phyloP scores from a whole-genome alignment of 2,113 vertebrate genomes.

The Neoarius graeffei region DNA sequence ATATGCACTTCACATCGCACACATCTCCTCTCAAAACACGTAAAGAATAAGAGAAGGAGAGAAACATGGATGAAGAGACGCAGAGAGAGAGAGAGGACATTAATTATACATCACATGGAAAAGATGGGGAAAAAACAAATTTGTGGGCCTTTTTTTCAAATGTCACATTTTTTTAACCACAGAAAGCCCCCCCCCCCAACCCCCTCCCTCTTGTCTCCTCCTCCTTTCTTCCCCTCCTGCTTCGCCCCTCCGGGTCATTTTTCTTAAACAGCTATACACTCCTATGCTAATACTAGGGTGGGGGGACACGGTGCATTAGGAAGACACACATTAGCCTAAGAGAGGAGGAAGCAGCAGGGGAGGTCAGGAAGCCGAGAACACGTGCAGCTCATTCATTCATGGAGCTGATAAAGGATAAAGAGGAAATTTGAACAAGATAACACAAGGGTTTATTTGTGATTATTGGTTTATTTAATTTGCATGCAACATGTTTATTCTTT shows the following conservation, averaged over 20 bases:
- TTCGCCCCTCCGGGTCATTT: background rate
- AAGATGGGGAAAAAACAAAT: constrained; percentile 14
- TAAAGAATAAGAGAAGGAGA: background rate
- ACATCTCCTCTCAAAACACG: background rate
- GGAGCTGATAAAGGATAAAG: constrained; percentile 12
- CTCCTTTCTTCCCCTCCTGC: background rate
- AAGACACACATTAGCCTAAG: constrained; percentile 45
- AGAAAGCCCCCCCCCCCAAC: constrained; percentile 2
- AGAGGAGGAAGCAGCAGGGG: constrained; percentile 40
- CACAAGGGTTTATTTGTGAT: background rate
- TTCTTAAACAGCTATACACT: constrained; percentile 29
- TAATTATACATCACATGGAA: constrained; percentile 18
- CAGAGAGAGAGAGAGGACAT: background rate
- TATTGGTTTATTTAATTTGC: background rate
- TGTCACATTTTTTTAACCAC: background rate
- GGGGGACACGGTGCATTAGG: constrained; percentile 40
- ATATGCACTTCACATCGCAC: background rate
- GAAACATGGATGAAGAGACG: background rate
- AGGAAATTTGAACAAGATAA: background rate
- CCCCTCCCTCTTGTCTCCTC: background rate
- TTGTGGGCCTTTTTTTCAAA: background rate
- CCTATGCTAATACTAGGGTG: constrained; percentile 35
- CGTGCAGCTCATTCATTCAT: constrained; percentile 7
- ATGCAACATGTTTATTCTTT: background rate
- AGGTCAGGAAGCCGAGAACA: constrained; percentile 25